Evolutionary conservation across 30 jellyfish, hydroid and myxozoan genomes (phyloP), one percentile per base, ranked within the genome.

Genomic region (Mastigias papua): DNA sequence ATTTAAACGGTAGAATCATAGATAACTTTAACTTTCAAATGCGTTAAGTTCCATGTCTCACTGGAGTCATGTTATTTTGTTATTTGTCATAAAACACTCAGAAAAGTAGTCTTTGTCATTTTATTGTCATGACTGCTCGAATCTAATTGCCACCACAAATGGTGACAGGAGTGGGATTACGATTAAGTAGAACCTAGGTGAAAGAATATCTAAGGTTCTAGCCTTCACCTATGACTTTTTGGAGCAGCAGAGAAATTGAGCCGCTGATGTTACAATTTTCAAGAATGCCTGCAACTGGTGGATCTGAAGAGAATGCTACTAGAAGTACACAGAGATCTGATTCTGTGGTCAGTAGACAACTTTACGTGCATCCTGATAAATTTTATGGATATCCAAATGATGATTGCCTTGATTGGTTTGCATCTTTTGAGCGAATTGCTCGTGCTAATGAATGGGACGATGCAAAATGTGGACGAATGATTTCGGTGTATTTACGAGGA

Each of bases 141-240:
- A 20, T 30, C 27, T 21, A 26, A n/a, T 62, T 60, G 81, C 61
- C 68, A 7, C 26, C 68, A 80, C 80, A 60, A 64, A 58, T 80
- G 90, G 75, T 80, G 90, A 80, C 82, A 80, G 5, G 90, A 50
- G 69, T 58, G 32, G 90, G 37, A 23, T 11, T 10, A 1, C 79
- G 80, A 80, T 80, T 80, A 80, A 80, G 26, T 80, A 80, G 90
- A 69, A 66, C 90, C 90, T 80, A 80, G 69, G 82, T 80, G 90
- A 61, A 80, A 11, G 15, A 64, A 58, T 7, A 80, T 35, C 69
- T 64, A 80, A 11, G 83, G 83, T 72, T 0, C 77, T 31, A 72
- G 83, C 83, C 83, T 1, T 0, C 71, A 68, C 32, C 51, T 26
- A 25, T 73, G 86, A 49, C 21, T 25, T 13, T 7, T 25, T 78